Evolutionary conservation across 2,797 vertebrate species (phyloP).

Genomic region (Allobates femoralis): DNA sequence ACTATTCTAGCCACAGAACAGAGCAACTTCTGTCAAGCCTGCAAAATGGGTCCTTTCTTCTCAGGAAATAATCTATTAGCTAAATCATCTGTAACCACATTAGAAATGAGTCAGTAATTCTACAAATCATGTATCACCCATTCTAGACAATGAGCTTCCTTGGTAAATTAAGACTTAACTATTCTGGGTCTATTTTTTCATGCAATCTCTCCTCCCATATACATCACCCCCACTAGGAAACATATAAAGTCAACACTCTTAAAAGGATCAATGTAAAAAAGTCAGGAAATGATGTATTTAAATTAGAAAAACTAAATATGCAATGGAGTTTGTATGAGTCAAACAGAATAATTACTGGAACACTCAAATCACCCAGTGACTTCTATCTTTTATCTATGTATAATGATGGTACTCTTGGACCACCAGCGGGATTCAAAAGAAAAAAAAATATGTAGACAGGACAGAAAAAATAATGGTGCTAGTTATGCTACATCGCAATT

Average conservation of each 20-base stretch:
- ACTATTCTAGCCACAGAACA: not conserved
- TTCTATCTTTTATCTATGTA: slow-evolving; percentile 74
- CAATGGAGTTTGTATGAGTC: slow-evolving; percentile 58
- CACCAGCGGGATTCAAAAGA: slow-evolving; percentile 46
- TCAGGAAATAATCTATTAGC: slow-evolving; percentile 80
- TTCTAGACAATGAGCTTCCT: slow-evolving; percentile 72
- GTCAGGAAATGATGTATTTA: slow-evolving; percentile 69
- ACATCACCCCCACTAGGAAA: slow-evolving; percentile 55
- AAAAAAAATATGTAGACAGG: slow-evolving; percentile 35
- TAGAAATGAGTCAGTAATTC: slow-evolving; percentile 73
- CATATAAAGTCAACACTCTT: slow-evolving; percentile 66
- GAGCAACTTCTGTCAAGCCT: not conserved
- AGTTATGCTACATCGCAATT: slow-evolving; percentile 46
- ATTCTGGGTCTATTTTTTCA: slow-evolving; percentile 47
- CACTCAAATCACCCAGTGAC: slow-evolving; percentile 67
- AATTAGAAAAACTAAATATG: slow-evolving; percentile 65
- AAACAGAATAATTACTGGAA: slow-evolving; percentile 66
- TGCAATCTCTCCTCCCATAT: slow-evolving; percentile 30
- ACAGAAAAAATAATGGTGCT: slow-evolving; percentile 39
- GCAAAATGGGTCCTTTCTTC: slow-evolving; percentile 61
- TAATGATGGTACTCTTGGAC: slow-evolving; percentile 69
- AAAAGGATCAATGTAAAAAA: slow-evolving; percentile 50
- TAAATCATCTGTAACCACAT: slow-evolving; percentile 83
- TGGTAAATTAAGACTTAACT: slow-evolving; percentile 55
- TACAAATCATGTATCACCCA: slow-evolving; percentile 72